Evolutionary conservation across 2,113 vertebrate genomes (phyloP), one percentile per base, ranked within the genome.

Genomic region (Cynocephalus volans): DNA sequence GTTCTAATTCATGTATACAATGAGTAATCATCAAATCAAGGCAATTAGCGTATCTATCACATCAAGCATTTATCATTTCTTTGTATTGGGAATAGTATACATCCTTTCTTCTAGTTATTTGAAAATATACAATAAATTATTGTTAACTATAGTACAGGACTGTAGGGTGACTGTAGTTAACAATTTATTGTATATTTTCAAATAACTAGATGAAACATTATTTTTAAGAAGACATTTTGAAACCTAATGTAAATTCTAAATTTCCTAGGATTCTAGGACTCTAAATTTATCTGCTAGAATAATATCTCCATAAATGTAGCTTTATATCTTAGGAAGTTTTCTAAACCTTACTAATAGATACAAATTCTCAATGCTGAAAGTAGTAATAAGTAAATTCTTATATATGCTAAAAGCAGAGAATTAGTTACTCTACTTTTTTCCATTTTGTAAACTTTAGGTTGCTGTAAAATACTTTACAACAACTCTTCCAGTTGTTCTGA

Each of bases 201-300:
- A n/a, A n/a, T n/a, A 41, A 41, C 41, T 41, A 41, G 41, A 76
- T 58, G 79, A 7, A 1, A 64, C 88, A 54, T 58, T 83, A 97
- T 96, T 98, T 97, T 80, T 79, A 96, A 98, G 56, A 92, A 87
- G 15, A 65, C 1, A 23, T 73, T 95, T 87, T 96, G 65, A 97
- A 97, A 82, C 54, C 70, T 96, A 95, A 5, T 50, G 0, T 45
- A 97, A 76, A 28, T 79, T 97, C 88, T 96, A 67, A 96, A 84
- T 84, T 96, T 69, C 15, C 7, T 90, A 86, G 31, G n/a, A 81
- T 76, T 96, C 50, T 24, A 93, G 89, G 82, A 95, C 36, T 79
- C 0, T 58, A 97, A 89, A 69, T 92, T 45, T 75, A 70, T 79
- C 88, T 97, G 41, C 4, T 64, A 95, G 26, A 75, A 85, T 45